These are phyloP conservation scores for Platerodrilus igneus DNA, from an alignment of 2,888 invertebrate genomes.

Conservation along the genomic window DNA sequence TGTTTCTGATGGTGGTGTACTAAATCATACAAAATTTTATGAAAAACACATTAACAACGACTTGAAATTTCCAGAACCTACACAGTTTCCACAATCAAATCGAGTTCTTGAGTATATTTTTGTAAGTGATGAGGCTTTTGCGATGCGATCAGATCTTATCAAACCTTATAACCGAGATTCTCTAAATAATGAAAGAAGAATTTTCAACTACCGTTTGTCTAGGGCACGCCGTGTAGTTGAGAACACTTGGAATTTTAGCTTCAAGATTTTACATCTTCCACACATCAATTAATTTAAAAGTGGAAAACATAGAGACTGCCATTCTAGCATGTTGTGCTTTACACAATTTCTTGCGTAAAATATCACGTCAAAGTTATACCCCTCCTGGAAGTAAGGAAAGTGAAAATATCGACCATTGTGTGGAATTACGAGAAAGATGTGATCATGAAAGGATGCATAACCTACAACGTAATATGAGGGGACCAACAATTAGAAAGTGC, in stretches of 20 bases:
- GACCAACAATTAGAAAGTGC: too few species aligned
- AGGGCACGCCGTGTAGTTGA: not conserved
- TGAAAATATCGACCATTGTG: not conserved
- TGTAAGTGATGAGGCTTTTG: constrained; percentile 1
- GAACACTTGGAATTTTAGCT: constrained; percentile 4
- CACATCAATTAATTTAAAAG: not conserved
- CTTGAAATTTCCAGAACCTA: not conserved
- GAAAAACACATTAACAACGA: constrained; percentile 2
- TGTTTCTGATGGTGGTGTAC: constrained; percentile 17
- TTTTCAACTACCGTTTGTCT: too few species aligned
- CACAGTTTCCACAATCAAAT: too few species aligned
- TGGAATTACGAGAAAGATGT: not conserved
- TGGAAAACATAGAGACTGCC: not conserved
- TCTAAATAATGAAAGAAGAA: too few species aligned
- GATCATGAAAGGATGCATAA: too few species aligned
- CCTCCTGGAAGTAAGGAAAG: not conserved
- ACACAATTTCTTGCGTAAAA: constrained; percentile 1
- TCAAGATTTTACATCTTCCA: not conserved
- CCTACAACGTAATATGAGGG: too few species aligned
- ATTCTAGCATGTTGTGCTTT: constrained; percentile 2
- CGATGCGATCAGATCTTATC: constrained; percentile 1
- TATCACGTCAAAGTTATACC: not conserved
- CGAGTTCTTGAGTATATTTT: constrained; percentile 2
- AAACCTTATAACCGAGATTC: constrained; percentile 1
- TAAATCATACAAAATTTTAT: constrained; percentile 15